A percentile compares a stretch with the other conserved stretches of the same genome.
These are phyloP conservation scores for Cyanoramphus novaezelandiae DNA, from an alignment of 2,113 vertebrate species.

Conservation along the genomic window DNA sequence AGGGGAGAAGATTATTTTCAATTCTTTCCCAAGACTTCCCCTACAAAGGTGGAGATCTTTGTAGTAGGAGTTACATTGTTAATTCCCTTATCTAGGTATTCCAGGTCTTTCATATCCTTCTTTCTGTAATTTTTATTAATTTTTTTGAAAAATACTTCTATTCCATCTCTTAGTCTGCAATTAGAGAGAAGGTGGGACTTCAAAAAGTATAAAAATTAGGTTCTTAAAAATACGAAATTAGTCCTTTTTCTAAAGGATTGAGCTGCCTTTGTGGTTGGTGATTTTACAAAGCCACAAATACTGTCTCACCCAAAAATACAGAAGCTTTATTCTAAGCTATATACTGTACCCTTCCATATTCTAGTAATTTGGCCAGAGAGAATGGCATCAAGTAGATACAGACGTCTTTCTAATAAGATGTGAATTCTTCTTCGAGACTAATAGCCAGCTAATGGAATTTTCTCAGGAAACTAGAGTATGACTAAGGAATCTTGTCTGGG, in stretches of 20 bases:
- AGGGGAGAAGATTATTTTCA: background rate
- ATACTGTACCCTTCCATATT: background rate
- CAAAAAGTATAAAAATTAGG: background rate
- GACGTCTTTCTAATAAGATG: background rate
- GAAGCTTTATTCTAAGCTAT: background rate
- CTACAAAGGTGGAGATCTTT: background rate
- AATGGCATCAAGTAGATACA: background rate
- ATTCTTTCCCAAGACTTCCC: background rate
- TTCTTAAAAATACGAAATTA: background rate
- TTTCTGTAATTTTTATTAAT: background rate
- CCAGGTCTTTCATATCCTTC: background rate
- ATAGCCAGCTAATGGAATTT: background rate
- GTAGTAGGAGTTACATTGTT: background rate
- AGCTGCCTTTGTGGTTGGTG: background rate
- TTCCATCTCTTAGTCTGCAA: background rate
- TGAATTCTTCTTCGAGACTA: background rate
- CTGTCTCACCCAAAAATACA: background rate
- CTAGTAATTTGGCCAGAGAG: background rate
- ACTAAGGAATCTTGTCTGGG: conserved; percentile 6
- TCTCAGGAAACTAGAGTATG: background rate
- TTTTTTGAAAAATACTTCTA: background rate
- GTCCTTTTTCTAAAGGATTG: background rate
- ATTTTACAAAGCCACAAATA: background rate
- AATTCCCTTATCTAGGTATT: background rate
- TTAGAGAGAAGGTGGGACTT: background rate